Percentiles rank a stretch among this genome's conserved stretches.
phyloP scores from a whole-genome alignment of 1,140 invertebrate genomes.

The Papilio xuthus region DNA sequence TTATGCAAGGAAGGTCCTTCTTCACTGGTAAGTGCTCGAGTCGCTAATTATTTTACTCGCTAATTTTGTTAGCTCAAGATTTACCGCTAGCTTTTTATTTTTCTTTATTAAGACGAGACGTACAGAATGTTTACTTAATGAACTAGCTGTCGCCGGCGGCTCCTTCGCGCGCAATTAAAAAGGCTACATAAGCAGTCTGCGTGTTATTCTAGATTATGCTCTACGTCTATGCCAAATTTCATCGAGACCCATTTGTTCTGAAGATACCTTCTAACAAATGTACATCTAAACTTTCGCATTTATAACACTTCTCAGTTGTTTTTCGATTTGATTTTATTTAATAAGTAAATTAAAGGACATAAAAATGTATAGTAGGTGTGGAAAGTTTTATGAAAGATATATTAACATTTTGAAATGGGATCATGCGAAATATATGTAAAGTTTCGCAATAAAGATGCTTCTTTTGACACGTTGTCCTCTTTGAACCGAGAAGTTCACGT shows the following conservation, averaged over 20 bases:
- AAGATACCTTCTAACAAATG: too few relatives aligned
- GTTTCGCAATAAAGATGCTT: constrained; percentile 31
- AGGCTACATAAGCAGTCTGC: too few relatives aligned
- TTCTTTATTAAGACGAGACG: background rate
- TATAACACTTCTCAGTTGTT: too few relatives aligned
- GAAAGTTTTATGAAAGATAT: background rate
- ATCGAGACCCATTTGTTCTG: too few relatives aligned
- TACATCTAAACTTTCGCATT: too few relatives aligned
- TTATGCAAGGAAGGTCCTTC: constrained; percentile 20
- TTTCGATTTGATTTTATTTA: too few relatives aligned
- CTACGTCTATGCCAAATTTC: too few relatives aligned
- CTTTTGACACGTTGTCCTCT: constrained; percentile 27
- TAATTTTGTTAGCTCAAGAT: constrained; percentile 14
- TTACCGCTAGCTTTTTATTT: background rate
- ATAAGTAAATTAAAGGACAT: background rate
- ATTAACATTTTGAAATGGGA: background rate
- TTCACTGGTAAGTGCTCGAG: background rate
- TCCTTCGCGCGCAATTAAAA: too few relatives aligned
- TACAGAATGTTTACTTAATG: background rate
- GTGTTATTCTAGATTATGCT: too few relatives aligned
- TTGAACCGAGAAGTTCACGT: constrained; percentile 45
- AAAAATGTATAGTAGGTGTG: background rate
- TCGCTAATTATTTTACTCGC: constrained; percentile 5
- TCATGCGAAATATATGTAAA: constrained; percentile 9
- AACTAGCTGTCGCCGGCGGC: too few relatives aligned